Conservation (phyloP, 2,113 vertebrate species). For the Lampris megalopsis region DNA sequence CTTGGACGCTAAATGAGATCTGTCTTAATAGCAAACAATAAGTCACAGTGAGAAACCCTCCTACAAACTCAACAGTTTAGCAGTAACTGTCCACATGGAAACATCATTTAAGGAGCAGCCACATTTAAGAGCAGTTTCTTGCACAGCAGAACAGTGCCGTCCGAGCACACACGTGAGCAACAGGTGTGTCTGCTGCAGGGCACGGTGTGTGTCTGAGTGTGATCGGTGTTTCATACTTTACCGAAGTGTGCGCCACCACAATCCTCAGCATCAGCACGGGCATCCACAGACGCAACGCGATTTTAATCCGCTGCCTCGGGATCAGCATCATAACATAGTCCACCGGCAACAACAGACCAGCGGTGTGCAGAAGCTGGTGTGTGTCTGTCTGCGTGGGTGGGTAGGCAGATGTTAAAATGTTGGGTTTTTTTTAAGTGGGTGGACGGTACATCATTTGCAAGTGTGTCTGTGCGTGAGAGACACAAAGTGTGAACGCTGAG, state of each 20-base stretch:
- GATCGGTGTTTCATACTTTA: constrained; percentile 83
- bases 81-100: too few species aligned
- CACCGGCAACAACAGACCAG: constrained; percentile 9
- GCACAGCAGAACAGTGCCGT: too few species aligned
- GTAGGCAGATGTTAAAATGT: neutral
- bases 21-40: too few species aligned
- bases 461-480: neutral
- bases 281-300: constrained; percentile 93
- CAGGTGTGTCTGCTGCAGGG: neutral
- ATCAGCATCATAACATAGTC: constrained; percentile 85
- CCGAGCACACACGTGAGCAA: neutral
- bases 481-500: neutral
- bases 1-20: too few species aligned
- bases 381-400: constrained; percentile 22
- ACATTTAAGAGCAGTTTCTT: too few species aligned
- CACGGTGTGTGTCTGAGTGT: neutral
- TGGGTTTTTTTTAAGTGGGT: constrained; percentile 35
- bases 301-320: constrained; percentile 93
- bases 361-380: constrained; percentile 13
- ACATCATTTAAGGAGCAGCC: too few species aligned
- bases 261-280: constrained; percentile 95
- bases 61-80: too few species aligned
- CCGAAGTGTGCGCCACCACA: constrained; percentile 86
- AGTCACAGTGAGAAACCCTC: too few species aligned
- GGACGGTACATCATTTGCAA: constrained; percentile 19